phyloP scores from a whole-genome alignment of 2,888 invertebrate genomes.

The Alviniconcha strummeri region DNA sequence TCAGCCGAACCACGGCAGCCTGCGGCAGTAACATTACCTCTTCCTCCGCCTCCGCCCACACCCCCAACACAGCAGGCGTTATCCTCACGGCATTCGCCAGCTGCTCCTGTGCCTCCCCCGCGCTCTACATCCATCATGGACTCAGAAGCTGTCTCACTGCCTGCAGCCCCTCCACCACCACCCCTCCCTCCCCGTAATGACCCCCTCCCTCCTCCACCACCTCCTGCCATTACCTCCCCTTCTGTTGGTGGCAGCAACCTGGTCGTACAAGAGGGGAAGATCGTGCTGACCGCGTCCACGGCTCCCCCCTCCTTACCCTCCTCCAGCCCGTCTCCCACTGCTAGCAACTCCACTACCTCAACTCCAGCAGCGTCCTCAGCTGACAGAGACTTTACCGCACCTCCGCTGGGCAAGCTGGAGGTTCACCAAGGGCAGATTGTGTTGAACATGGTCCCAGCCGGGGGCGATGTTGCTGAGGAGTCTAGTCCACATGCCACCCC shows the following conservation, averaged over 20 bases:
- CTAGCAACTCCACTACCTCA: constrained; percentile 15
- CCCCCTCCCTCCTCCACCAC: constrained; percentile 14
- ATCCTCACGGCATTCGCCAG: not conserved
- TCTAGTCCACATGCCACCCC: constrained; percentile 13
- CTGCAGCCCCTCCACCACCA: not conserved
- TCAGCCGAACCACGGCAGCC: not conserved
- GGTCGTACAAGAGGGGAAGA: constrained; percentile 49
- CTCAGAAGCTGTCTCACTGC: not conserved
- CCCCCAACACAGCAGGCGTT: not conserved
- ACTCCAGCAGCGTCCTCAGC: constrained; percentile 1
- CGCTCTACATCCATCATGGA: constrained; percentile 25
- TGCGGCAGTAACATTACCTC: not conserved
- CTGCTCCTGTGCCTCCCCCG: constrained; percentile 1
- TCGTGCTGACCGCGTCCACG: constrained; percentile 42
- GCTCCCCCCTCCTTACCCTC: constrained; percentile 31
- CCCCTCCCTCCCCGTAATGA: not conserved
- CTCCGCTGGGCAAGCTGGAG: constrained; percentile 48
- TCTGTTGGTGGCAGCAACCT: constrained; percentile 34
- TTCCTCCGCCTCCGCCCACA: not conserved
- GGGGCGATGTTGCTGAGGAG: not conserved
- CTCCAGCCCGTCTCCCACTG: constrained; percentile 2
- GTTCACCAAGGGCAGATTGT: constrained; percentile 56
- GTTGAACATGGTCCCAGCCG: constrained; percentile 36
- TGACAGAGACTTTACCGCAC: constrained; percentile 35
- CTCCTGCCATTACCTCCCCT: constrained; percentile 33